A percentile compares a stretch with the other conserved stretches of the same genome.
phyloP scores from a whole-genome alignment of 23 tunicate genomes.

The Styela plicata region DNA sequence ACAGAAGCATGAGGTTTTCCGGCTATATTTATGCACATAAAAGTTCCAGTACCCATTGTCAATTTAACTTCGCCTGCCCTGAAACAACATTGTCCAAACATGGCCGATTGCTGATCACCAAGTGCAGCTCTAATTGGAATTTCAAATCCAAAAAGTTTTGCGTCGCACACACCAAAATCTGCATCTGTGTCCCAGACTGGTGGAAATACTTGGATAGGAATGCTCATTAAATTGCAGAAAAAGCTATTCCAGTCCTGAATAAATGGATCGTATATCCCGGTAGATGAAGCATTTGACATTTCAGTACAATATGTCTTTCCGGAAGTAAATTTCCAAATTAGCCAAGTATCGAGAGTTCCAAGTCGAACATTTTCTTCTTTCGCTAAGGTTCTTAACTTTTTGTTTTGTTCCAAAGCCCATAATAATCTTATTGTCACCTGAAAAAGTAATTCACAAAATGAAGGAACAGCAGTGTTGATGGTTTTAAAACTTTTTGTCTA shows the following conservation, averaged over 20 bases:
- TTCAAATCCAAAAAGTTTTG: constrained; percentile 48
- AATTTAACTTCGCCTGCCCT: constrained; percentile 80
- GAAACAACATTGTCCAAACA: constrained; percentile 94
- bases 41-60: constrained; percentile 95
- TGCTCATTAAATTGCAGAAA: constrained; percentile 48
- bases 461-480: too few relatives aligned
- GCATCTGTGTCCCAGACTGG: constrained; percentile 64
- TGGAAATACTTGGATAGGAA: constrained; percentile 68
- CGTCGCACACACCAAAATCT: constrained; percentile 75
- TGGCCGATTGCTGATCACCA: constrained; percentile 96
- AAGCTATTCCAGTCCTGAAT: constrained; percentile 70
- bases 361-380: constrained; percentile 68
- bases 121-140: constrained; percentile 78
- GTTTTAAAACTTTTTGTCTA: too few relatives aligned
- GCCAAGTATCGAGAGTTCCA: constrained; percentile 92
- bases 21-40: constrained; percentile 80
- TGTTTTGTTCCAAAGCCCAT: constrained; percentile 82
- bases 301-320: constrained; percentile 68
- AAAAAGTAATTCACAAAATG: too few relatives aligned
- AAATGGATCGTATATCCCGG: constrained; percentile 88
- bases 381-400: constrained; percentile 36
- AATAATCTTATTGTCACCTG: constrained; percentile 75
- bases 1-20: constrained; percentile 84
- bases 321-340: constrained; percentile 81
- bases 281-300: constrained; percentile 82